Conservation (phyloP, 1,140 invertebrate genomes). For the Lycorma delicatula region DNA sequence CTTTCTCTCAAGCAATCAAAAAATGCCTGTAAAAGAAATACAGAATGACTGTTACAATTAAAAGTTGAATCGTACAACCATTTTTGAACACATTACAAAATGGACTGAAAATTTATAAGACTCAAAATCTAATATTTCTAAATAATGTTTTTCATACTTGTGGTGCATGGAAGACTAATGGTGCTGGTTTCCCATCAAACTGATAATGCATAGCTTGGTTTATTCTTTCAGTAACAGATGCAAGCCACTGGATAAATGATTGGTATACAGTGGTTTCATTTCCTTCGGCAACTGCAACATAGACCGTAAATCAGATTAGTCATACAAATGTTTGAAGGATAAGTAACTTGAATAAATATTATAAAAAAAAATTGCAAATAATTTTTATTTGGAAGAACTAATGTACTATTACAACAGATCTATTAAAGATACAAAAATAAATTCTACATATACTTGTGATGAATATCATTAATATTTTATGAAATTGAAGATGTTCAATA, state of each 20-base stretch:
- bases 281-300: too few relatives aligned
- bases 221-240: slow-evolving; percentile 64
- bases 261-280: too few relatives aligned
- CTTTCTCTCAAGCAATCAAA: slow-evolving; percentile 62
- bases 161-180: slow-evolving; percentile 61
- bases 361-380: too few relatives aligned
- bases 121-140: not conserved
- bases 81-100: not conserved
- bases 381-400: too few relatives aligned
- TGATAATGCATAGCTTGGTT: slow-evolving; percentile 74
- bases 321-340: too few relatives aligned
- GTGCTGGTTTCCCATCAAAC: slow-evolving; percentile 59
- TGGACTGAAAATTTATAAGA: not conserved
- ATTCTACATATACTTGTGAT: too few relatives aligned
- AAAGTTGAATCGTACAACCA: not conserved
- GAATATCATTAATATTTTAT: too few relatives aligned
- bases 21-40: slow-evolving; percentile 44
- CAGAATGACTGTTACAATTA: not conserved
- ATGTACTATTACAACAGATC: too few relatives aligned
- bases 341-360: too few relatives aligned
- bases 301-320: too few relatives aligned
- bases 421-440: too few relatives aligned
- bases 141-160: slow-evolving; percentile 38
- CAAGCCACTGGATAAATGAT: slow-evolving; percentile 64
- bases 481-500: too few relatives aligned